Evolutionary conservation across 2,888 invertebrate species (phyloP), one percentile per base, ranked within the genome.

Genomic region (Celastrina argiolus): DNA sequence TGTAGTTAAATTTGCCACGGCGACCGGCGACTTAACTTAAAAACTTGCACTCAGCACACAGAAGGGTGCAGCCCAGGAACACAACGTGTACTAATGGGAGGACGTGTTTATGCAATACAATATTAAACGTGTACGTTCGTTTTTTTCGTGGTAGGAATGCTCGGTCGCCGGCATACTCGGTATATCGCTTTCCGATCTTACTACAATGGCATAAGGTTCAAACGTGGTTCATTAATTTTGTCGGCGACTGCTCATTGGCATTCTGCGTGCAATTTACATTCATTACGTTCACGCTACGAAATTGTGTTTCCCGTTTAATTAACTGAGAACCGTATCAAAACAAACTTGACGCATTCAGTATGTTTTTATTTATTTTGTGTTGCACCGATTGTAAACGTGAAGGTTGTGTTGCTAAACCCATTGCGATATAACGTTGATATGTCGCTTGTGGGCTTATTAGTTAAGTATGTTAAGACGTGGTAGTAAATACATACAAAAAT

Each of bases 281-380:
- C 4, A 61, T 61, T 61, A 61, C 39, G 36, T 39, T 61, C 61
- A 36, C 34, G 61, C 61, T 61, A 39, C 5, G 36, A 61, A 36
- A 22, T 61, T 22, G 61, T 61, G 61, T 58, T 58, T 58, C 31
- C 31, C n/a, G n/a, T 61, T 22, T 39, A 18, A 34, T 61, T 61
- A 18, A 61, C 36, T 61, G 39, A 34, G 39, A 61, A 59, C 31
- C 59, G 59, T 59, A 59, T 34, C 59, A 59, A 36, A 59, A 59
- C 36, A 59, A 59, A 34, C 31, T 22, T 51, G 1, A 12, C 22
- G 22, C 51, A 51, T 51, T 36, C 8, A 22, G 4, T 51, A 26
- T 51, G 26, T 51, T 51, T 51, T 18, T 18, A 45, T 45, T 45
- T 45, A 45, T 3, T 10, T 18, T 22, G 10, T 36, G 36, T 12